These are phyloP conservation scores for Protula sp. DNA, from an alignment of 2,888 invertebrate species.

Conservation along the genomic window DNA sequence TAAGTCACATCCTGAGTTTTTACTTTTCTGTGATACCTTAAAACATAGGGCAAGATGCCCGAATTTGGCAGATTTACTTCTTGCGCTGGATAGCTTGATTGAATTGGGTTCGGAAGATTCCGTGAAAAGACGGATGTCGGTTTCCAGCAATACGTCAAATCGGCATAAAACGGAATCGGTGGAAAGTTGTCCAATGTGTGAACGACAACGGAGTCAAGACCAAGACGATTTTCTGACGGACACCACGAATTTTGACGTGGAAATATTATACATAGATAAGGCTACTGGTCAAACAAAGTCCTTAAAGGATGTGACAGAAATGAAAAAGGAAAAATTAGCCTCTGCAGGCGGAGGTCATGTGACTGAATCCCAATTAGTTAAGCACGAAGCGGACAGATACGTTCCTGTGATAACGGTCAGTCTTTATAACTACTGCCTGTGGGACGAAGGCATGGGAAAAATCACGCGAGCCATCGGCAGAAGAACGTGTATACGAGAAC, in stretches of 20 bases:
- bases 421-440: constrained; percentile 40
- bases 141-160: not conserved
- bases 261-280: constrained; percentile 38
- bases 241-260: constrained; percentile 37
- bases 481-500: constrained; percentile 40
- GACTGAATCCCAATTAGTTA: constrained; percentile 22
- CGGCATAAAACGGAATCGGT: not conserved
- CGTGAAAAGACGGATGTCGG: not conserved
- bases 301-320: constrained; percentile 38
- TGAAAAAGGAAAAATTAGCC: constrained; percentile 27
- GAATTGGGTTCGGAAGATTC: constrained; percentile 10
- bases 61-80: constrained; percentile 35
- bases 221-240: constrained; percentile 30
- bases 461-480: constrained; percentile 32
- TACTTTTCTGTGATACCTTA: constrained; percentile 37
- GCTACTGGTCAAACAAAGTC: constrained; percentile 37
- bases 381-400: constrained; percentile 25
- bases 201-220: constrained; percentile 1
- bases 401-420: constrained; percentile 42
- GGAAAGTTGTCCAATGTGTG: constrained; percentile 1
- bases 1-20: constrained; percentile 25
- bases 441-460: constrained; percentile 30
- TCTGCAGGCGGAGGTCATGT: constrained; percentile 16
- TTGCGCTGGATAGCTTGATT: constrained; percentile 39
- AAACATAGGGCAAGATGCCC: constrained; percentile 27